Evolutionary conservation across 1,140 invertebrate genomes (phyloP).

Genomic region (Caenorhabditis inopinata): DNA sequence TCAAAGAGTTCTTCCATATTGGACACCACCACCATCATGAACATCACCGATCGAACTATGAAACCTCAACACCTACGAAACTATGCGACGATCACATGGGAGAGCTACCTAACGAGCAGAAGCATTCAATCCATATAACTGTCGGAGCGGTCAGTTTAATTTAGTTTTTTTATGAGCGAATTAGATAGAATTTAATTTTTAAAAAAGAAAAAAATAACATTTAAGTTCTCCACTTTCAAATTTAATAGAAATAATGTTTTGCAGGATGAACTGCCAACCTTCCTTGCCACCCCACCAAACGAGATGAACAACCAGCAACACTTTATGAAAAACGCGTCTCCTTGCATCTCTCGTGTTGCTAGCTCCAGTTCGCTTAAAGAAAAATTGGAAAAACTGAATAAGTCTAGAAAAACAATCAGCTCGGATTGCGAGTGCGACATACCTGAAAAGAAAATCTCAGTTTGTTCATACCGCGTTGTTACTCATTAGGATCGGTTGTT

Average conservation of each 20-base stretch:
- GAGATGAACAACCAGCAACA: background rate
- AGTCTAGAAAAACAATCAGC: background rate
- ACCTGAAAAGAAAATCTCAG: background rate
- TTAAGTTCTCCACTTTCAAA: too few relatives aligned
- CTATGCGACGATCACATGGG: too few relatives aligned
- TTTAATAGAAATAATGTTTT: too few relatives aligned
- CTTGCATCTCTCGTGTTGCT: background rate
- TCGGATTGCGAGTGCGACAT: background rate
- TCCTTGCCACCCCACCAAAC: background rate
- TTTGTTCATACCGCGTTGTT: background rate
- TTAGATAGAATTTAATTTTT: too few relatives aligned
- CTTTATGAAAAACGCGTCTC: background rate
- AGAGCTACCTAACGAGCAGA: too few relatives aligned
- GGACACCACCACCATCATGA: constrained; percentile 5
- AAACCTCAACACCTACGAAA: background rate
- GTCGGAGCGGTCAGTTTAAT: background rate
- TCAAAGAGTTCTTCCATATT: constrained; percentile 1
- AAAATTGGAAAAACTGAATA: background rate
- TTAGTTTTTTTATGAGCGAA: background rate
- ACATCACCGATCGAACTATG: background rate
- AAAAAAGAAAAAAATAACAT: too few relatives aligned
- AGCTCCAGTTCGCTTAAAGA: constrained; percentile 1
- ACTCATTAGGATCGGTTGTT: background rate
- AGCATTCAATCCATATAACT: constrained; percentile 4
- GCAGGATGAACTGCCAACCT: background rate